These are phyloP conservation scores for Syrrhaptes paradoxus DNA, from an alignment of 2,113 vertebrate species.

Conservation along the genomic window DNA sequence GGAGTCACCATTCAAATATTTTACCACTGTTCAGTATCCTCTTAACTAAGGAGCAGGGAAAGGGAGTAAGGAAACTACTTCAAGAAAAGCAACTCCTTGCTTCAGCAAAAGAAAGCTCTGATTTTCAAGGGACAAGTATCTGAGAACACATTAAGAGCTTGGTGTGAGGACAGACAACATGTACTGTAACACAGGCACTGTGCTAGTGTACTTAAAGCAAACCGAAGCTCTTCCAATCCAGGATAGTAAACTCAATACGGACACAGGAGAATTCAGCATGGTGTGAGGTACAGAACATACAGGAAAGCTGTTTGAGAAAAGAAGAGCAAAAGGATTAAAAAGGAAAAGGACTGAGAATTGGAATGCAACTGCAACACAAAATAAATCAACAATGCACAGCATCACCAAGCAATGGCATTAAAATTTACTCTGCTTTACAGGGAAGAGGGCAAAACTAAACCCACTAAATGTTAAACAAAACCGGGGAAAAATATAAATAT, in stretches of 20 bases:
- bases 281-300: background rate
- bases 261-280: constrained; percentile 10
- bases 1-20: background rate
- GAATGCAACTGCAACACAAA: background rate
- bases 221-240: background rate
- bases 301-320: background rate
- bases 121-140: background rate
- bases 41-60: background rate
- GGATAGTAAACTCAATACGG: background rate
- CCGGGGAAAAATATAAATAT: background rate
- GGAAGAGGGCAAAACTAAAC: background rate
- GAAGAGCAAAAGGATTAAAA: background rate
- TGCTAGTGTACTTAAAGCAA: background rate
- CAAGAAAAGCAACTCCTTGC: background rate
- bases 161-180: background rate
- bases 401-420: background rate
- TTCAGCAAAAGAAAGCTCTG: background rate
- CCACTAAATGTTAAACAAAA: background rate
- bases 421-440: background rate
- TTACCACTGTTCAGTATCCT: background rate
- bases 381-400: background rate
- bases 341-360: background rate
- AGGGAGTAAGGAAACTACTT: background rate
- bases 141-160: background rate
- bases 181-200: background rate